Evolutionary conservation across 2,888 invertebrate genomes (phyloP), one percentile per base, ranked within the genome.

Genomic region (Deroplatys truncata): DNA sequence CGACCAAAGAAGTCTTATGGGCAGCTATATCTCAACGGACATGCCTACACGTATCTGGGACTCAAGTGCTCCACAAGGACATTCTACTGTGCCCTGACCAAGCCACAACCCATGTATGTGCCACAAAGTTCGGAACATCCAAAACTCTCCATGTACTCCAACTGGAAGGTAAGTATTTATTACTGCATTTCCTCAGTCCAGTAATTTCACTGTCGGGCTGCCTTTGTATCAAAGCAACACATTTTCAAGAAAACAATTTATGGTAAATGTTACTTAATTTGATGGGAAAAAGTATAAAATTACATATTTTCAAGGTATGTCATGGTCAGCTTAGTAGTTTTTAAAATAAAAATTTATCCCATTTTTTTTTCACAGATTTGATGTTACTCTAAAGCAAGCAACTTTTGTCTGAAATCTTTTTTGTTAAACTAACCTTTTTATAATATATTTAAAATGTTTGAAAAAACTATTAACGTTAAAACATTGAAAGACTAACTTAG

Each of bases 121-220:
- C 93, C 93, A 29, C 93, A 94, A 86, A 93, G 94, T 90, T 97
- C 97, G 0, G 97, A 98, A 92, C 96, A 97, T 93, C 97, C 97
- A 92, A 97, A 97, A 92, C 94, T 99, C 89, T 99, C 98, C 84
- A 99, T 99, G 99, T 99, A 99, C 93, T 98, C 98, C 89, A 98
- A 98, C 93, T 99, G 99, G 98, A 96, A 97, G 94, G 96, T 97
- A 93, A 95, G 89, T 89, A 31, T 28, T 4, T 82, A 82, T 82
- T 28, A 82, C 25, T 82, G 28, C n/a, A 83, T 83, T 9, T 8
- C 9, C 25, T 3, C 82, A n/a, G 25, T 10, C 28, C 28, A 10
- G 3, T 28, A 10, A n/a, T 82, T 82, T 82, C 25, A 28, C 10
- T n/a, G 82, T 82, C 9, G 10, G n/a, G 5, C 5, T 25, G 82